These are phyloP conservation scores for Rostratula benghalensis DNA, from an alignment of 2,113 vertebrate genomes.

Conservation along the genomic window DNA sequence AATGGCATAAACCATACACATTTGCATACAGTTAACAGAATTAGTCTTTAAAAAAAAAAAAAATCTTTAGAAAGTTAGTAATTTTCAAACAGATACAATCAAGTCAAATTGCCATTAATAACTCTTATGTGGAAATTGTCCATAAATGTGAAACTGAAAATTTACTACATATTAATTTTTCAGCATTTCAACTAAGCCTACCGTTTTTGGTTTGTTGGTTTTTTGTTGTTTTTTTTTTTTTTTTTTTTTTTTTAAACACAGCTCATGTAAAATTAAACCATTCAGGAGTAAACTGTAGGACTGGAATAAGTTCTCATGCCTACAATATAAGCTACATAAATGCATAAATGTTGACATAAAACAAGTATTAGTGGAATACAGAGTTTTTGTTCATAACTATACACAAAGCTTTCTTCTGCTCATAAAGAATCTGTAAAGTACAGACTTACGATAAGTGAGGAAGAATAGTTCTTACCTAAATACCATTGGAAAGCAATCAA, in stretches of 20 bases:
- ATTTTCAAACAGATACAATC: background rate
- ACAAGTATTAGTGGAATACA: background rate
- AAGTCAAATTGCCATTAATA: background rate
- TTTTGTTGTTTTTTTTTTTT: no score
- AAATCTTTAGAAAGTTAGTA: background rate
- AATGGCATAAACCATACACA: background rate
- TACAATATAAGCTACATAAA: background rate
- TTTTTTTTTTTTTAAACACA: background rate
- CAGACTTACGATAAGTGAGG: fast-evolving
- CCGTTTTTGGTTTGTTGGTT: no score
- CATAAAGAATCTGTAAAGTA: background rate
- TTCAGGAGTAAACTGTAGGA: background rate
- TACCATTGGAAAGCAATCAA: constrained; percentile 84
- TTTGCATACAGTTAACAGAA: background rate
- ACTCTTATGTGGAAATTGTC: background rate
- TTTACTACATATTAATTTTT: background rate
- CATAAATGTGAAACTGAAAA: background rate
- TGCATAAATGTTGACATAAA: background rate
- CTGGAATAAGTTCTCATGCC: background rate
- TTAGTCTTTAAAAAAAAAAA: background rate
- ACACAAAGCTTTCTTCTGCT: background rate
- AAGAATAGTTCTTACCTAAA: constrained; percentile 80
- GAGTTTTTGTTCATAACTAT: background rate
- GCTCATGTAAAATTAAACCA: background rate
- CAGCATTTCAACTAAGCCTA: background rate